Percentiles rank a stretch among this genome's conserved stretches.
Evolutionary conservation across 2,113 vertebrate species (phyloP).

Genomic region (Heterotilapia buettikoferi): DNA sequence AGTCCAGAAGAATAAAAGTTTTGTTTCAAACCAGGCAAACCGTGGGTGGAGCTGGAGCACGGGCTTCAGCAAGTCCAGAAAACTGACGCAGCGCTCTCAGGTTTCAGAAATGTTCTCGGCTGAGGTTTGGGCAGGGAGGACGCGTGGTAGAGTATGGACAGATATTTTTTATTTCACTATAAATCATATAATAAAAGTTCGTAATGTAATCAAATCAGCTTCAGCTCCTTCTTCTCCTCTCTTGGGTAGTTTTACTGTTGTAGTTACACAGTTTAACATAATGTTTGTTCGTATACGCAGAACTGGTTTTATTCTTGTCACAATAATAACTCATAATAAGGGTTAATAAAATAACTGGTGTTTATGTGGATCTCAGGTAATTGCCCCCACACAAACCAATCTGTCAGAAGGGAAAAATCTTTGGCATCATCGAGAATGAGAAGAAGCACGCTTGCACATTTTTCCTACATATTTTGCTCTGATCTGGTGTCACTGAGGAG

Average conservation of each 20-base stretch:
- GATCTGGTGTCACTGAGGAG: neutral
- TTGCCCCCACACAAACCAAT: neutral
- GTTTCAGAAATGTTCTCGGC: neutral
- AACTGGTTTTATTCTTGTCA: neutral
- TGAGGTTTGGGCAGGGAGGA: neutral
- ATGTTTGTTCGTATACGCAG: neutral
- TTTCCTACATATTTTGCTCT: neutral
- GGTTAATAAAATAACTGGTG: neutral
- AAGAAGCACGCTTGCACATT: neutral
- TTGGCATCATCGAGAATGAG: neutral
- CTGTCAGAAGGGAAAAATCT: neutral
- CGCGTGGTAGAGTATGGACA: fast-evolving
- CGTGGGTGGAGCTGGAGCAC: neutral
- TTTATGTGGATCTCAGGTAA: neutral
- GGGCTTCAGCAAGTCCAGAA: neutral
- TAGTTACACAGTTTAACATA: neutral
- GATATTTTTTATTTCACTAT: neutral
- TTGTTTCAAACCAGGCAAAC: neutral
- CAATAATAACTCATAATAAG: neutral
- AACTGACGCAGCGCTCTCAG: neutral
- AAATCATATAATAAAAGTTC: neutral
- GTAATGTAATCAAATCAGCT: neutral
- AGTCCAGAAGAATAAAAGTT: neutral
- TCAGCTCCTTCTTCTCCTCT: neutral
- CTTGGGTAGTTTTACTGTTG: neutral